Base-by-base conservation (phyloP, 2,113 vertebrate genomes). In the Corythoichthys haematopterus region DNA sequence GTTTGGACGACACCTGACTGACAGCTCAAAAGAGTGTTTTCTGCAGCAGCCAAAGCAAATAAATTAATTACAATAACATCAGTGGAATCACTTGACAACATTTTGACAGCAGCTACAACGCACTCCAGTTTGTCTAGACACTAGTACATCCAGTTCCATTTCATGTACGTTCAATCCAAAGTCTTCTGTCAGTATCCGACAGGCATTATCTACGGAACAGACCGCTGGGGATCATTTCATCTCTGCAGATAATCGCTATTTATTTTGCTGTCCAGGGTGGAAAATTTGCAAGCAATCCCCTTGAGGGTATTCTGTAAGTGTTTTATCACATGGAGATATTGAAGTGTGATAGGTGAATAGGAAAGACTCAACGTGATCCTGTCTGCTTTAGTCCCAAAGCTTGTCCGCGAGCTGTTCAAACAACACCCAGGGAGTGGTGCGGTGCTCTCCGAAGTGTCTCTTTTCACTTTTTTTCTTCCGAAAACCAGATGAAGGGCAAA, bases 201-300 rank as follows among this genome's bases (percentile, higher is more conserved):
- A 74, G 50, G 63, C 35, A 75, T 75, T 70, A 83, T 88, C 84
- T 77, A 65, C 80, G 52, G 64, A 65, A 69, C 65, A 70, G 69
- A 72, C 80, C 85, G 64, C 62, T 75, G 76, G 84, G 55, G 85
- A 90, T 80, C 55, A 67, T 45, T 76, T 77, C 85, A 80, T 91
- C 90, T 84, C 72, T 63, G 40, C 28, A 83, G 87, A 90, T 90
- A 86, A 91, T 88, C 86, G 83, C 45, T 90, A 84, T 92, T 90
- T 90, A 86, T 91, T 90, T 88, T 83, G 83, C 80, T 78, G 80
- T 83, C 81, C 84, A 87, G 85, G 85, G 81, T 85, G 82, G 87
- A 89, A 88, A 87, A 86, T 87, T 84, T 85, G 72, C 72, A 71
- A 72, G 66, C 2, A 75, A 87, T 85, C 87, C 84, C 52, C 82